Percentiles rank a stretch among this genome's conserved stretches.
Evolutionary conservation across 1,140 invertebrate genomes (phyloP).

Genomic region (Phymorhynchus buccinoides): DNA sequence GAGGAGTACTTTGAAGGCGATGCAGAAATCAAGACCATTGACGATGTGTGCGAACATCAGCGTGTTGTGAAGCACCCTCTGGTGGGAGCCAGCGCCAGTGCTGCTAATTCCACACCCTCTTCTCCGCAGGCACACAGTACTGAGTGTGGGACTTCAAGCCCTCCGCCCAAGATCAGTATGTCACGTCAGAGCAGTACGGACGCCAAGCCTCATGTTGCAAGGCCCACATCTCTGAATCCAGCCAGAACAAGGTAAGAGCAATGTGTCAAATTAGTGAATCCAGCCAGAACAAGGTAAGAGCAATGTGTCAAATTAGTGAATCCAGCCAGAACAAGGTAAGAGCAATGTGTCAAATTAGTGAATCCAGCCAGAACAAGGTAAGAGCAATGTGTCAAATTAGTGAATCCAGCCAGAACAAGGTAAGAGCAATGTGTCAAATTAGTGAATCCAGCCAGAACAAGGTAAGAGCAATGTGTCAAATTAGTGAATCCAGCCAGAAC

Average conservation of each 20-base stretch:
- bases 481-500: too few species aligned
- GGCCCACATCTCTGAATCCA: conserved; percentile 50
- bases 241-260: conserved; percentile 63
- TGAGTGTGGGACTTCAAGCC: conserved; percentile 28
- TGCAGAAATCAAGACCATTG: conserved; percentile 60
- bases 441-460: too few species aligned
- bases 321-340: too few species aligned
- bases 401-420: too few species aligned
- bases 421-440: too few species aligned
- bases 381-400: too few species aligned
- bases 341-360: too few species aligned
- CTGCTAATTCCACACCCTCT: conserved; percentile 6
- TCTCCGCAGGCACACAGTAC: conserved; percentile 26
- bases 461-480: too few species aligned
- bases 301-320: too few species aligned
- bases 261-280: too few species aligned
- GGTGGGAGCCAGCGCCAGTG: conserved; percentile 10
- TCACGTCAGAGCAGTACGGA: conserved; percentile 59
- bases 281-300: too few species aligned
- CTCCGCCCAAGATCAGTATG: conserved; percentile 40
- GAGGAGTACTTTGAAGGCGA: conserved; percentile 66
- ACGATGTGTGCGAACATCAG: conserved; percentile 57
- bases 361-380: too few species aligned
- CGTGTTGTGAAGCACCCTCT: conserved; percentile 50
- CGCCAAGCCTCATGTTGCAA: conserved; percentile 41